phyloP scores from a whole-genome alignment of 2,888 invertebrate species.

The Orthonevra nobilis region DNA sequence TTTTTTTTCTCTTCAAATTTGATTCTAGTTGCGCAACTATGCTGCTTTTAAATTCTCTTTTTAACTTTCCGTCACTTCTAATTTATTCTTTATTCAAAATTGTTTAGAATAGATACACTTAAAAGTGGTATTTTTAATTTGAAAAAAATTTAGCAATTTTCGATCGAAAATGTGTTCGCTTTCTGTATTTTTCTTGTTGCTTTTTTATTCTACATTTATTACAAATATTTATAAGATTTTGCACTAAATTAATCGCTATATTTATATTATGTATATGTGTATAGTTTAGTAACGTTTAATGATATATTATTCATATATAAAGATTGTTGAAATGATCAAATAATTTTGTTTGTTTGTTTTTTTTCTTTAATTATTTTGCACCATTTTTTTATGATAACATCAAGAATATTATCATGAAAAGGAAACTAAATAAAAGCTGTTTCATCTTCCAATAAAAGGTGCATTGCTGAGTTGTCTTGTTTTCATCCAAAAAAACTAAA shows the following conservation, averaged over 20 bases:
- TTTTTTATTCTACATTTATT: slow-evolving; percentile 65
- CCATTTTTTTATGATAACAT: too few relatives aligned
- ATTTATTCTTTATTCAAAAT: slow-evolving; percentile 32
- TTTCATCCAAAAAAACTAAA: slow-evolving; percentile 1
- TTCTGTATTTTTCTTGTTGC: slow-evolving; percentile 7
- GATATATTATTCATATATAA: slow-evolving; percentile 46
- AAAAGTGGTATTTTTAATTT: slow-evolving; percentile 14
- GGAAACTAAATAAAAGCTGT: slow-evolving; percentile 35
- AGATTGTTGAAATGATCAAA: slow-evolving; percentile 52
- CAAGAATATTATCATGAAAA: too few relatives aligned
- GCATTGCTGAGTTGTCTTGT: slow-evolving; percentile 34
- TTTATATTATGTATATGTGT: slow-evolving; percentile 55
- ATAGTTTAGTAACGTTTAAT: slow-evolving; percentile 54
- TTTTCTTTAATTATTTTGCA: slow-evolving; percentile 31
- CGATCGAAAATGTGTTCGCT: slow-evolving; percentile 29
- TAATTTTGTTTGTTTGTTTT: slow-evolving; percentile 65
- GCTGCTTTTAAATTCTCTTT: slow-evolving; percentile 61
- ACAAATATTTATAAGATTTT: slow-evolving; percentile 69
- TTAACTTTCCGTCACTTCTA: slow-evolving; percentile 1
- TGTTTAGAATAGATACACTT: slow-evolving; percentile 15
- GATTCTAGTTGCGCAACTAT: slow-evolving; percentile 64
- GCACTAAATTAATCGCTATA: slow-evolving; percentile 63
- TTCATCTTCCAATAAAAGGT: slow-evolving; percentile 25
- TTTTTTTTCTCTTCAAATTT: slow-evolving; percentile 49
- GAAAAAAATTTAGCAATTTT: slow-evolving; percentile 45